Percentiles rank a stretch among this genome's conserved stretches.
Conservation (phyloP, 2,797 vertebrate genomes). For the Cyprinodon diabolis region DNA sequence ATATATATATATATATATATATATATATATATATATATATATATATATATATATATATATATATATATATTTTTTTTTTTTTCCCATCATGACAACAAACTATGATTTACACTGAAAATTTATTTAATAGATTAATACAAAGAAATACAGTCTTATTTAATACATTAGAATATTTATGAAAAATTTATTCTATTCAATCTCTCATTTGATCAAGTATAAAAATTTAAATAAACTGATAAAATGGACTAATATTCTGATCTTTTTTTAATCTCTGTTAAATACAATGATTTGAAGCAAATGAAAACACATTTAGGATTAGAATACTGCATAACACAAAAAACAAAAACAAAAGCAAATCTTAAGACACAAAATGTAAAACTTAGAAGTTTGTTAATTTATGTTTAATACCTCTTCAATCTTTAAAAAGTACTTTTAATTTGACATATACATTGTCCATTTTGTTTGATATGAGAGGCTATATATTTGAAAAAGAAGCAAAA, state of each 20-base stretch:
- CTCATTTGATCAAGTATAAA: no score
- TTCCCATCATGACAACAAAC: neutral
- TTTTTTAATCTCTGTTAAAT: no score
- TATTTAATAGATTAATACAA: neutral
- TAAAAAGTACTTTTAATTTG: neutral
- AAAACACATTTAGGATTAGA: neutral
- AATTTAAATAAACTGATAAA: no score
- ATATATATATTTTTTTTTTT: neutral
- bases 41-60: no score
- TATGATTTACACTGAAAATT: neutral
- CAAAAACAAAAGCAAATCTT: no score
- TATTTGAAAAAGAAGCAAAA: neutral
- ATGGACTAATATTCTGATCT: no score
- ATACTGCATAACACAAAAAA: neutral
- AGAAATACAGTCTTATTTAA: neutral
- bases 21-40: no score
- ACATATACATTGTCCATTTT: no score
- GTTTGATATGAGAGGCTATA: neutral
- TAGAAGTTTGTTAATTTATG: no score
- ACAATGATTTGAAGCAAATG: no score
- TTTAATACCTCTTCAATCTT: neutral
- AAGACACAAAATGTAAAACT: no score
- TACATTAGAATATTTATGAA: neutral
- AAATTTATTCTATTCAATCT: neutral
- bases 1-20: no score